These are phyloP conservation scores for Oxytorus armatus DNA, from an alignment of 2,888 invertebrate species.

Conservation along the genomic window DNA sequence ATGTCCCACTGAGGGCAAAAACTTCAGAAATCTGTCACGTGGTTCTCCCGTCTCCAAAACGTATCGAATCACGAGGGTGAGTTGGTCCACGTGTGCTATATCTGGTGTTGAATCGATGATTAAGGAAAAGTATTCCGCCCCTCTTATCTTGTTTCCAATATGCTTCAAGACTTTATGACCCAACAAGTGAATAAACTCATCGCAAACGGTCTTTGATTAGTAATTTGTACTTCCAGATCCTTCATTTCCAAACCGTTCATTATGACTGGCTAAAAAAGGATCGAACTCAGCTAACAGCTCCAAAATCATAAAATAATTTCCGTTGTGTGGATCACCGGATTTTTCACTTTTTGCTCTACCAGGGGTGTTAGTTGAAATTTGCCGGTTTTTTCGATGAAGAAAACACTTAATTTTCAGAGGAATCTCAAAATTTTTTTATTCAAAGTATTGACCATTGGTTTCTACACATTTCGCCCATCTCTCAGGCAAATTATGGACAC, in stretches of 20 bases:
- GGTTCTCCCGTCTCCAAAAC: conserved; percentile 58
- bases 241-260: conserved; percentile 72
- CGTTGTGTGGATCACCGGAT: conserved; percentile 72
- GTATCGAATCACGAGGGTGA: conserved; percentile 71
- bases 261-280: conserved; percentile 73
- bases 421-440: too few relatives aligned
- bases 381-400: too few relatives aligned
- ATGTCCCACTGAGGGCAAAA: conserved; percentile 73
- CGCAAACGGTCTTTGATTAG: conserved; percentile 74
- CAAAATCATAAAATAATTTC: conserved; percentile 74
- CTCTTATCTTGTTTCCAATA: conserved; percentile 54
- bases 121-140: conserved; percentile 56
- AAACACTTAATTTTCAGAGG: too few relatives aligned
- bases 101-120: conserved; percentile 72
- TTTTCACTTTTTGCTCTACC: conserved; percentile 72
- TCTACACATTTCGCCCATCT: too few relatives aligned
- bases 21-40: conserved; percentile 68
- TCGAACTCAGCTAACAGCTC: conserved; percentile 76
- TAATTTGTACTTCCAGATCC: conserved; percentile 73
- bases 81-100: conserved; percentile 70
- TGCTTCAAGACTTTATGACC: conserved; percentile 64
- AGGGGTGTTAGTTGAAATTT: too few relatives aligned
- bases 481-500: too few relatives aligned
- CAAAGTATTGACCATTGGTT: too few relatives aligned
- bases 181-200: conserved; percentile 76